These are phyloP conservation scores for Schrankia costaestrigalis DNA, from an alignment of 2,888 invertebrate species.

Conservation along the genomic window DNA sequence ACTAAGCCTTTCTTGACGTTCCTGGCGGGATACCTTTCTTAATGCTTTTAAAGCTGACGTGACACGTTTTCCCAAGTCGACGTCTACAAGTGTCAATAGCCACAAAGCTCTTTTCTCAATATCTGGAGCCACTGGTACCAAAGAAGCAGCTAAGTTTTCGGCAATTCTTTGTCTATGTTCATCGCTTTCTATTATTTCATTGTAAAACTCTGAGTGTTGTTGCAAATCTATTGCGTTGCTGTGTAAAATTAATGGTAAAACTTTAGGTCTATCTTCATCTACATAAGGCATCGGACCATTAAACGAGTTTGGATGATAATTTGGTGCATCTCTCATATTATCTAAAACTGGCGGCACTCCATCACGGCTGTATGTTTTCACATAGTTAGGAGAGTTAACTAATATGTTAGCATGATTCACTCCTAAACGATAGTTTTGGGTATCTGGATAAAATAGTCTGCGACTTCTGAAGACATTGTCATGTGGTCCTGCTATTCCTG, in stretches of 20 bases:
- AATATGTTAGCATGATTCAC: slow-evolving; percentile 52
- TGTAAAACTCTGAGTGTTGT: slow-evolving; percentile 89
- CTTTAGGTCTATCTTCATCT: slow-evolving; percentile 49
- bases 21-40: slow-evolving; percentile 4
- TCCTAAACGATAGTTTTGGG: slow-evolving; percentile 57
- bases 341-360: slow-evolving; percentile 84
- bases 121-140: slow-evolving; percentile 8
- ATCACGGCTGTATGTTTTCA: slow-evolving; percentile 50
- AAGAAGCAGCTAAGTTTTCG: slow-evolving; percentile 12
- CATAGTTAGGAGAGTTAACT: slow-evolving; percentile 50
- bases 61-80: slow-evolving; percentile 9
- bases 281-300: slow-evolving; percentile 87
- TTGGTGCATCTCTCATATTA: slow-evolving; percentile 93
- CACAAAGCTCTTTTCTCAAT: slow-evolving; percentile 13
- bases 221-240: slow-evolving; percentile 46
- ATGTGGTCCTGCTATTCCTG: slow-evolving; percentile 58
- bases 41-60: slow-evolving; percentile 1
- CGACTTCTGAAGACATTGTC: slow-evolving; percentile 52
- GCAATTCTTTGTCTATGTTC: slow-evolving; percentile 27
- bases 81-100: slow-evolving; percentile 7
- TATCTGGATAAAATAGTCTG: slow-evolving; percentile 46
- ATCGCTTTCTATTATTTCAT: slow-evolving; percentile 42
- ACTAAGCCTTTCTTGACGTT: neutral
- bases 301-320: slow-evolving; percentile 97
- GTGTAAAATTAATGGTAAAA: slow-evolving; percentile 35